Evolutionary conservation across 2,113 vertebrate species (phyloP), one percentile per base, ranked within the genome.

Genomic region (Indri indri): DNA sequence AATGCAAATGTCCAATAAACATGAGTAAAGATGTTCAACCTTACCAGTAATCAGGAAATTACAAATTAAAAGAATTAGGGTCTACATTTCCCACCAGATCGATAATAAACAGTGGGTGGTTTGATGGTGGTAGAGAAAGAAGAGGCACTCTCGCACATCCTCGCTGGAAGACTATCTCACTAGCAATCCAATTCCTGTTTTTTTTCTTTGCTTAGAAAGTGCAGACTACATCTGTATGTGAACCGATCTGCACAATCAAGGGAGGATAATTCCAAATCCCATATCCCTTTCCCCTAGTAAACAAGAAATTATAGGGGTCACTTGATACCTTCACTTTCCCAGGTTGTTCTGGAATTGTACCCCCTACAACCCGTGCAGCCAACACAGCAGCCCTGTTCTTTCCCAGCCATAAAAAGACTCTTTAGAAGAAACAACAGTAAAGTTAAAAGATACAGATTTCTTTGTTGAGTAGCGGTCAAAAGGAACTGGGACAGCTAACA

Each of bases 401-500:
- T 25, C 30, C 34, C 25, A 3, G 32, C 25, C 18, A 16, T 85
- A n/a, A 85, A 95, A 96, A 73, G 11, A 42, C 22, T 90, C 25
- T 95, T 90, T 54, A 85, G 47, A 88, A 92, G 66, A 97, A 97
- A 74, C 66, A 91, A 59, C 71, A 94, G 76, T 85, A 34, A 30
- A 77, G 76, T 95, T 81, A 73, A 92, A 93, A 97, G 89, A 96
- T 79, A 27, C 30, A 82, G 83, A 83, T 97, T 92, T 96, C 86
- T 94, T 90, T 97, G 87, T 86, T 97, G 63, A 80, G 45, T 79
- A 85, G 84, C 65, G 50, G 32, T 89, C 86, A 76, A 47, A 93
- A 94, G 82, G 52, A 96, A 96, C 94, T 95, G 68, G 97, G 91
- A 87, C 95, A 94, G 87, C 68, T n/a, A 96, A 90, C 79, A 85